A percentile compares a stretch with the other conserved stretches of the same genome.
Evolutionary conservation across 1,140 invertebrate species (phyloP).

Genomic region (Lepidostoma basale): DNA sequence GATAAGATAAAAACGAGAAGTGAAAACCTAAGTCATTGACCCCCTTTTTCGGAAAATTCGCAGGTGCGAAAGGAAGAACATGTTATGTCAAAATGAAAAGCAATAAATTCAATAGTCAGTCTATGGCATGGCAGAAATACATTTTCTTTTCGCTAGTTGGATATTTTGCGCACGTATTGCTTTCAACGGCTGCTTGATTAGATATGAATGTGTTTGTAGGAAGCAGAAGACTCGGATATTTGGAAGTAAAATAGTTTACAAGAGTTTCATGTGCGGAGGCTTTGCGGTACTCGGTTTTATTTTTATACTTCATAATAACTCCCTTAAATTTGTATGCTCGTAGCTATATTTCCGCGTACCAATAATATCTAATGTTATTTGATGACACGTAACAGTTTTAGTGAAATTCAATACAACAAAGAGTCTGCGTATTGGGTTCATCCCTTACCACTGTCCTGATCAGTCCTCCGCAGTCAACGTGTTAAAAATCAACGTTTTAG

Average conservation of each 20-base stretch:
- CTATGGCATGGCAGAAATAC: slow-evolving; percentile 2
- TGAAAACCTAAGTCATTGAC: background rate
- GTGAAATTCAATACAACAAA: too few relatives aligned
- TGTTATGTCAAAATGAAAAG: slow-evolving; percentile 25
- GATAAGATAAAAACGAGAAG: background rate
- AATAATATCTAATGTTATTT: too few relatives aligned
- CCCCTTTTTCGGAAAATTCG: slow-evolving; percentile 8
- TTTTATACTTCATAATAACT: too few relatives aligned
- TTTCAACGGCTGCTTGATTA: slow-evolving; percentile 26
- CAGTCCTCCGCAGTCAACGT: too few relatives aligned
- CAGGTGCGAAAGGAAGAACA: slow-evolving; percentile 19
- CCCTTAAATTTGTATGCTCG: too few relatives aligned
- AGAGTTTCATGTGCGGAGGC: too few relatives aligned
- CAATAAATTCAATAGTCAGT: slow-evolving; percentile 28
- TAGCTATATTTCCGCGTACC: too few relatives aligned
- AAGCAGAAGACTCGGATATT: background rate
- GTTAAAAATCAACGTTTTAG: too few relatives aligned
- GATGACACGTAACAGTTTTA: too few relatives aligned
- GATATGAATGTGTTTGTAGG: slow-evolving; percentile 17
- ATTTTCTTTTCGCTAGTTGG: slow-evolving; percentile 8
- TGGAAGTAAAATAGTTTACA: background rate
- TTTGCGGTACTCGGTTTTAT: too few relatives aligned
- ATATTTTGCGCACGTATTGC: slow-evolving; percentile 20
- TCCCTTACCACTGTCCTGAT: too few relatives aligned
- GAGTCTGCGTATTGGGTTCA: too few relatives aligned